Conservation (phyloP, 1,140 invertebrate genomes). For the Zaprionus ornatus region DNA sequence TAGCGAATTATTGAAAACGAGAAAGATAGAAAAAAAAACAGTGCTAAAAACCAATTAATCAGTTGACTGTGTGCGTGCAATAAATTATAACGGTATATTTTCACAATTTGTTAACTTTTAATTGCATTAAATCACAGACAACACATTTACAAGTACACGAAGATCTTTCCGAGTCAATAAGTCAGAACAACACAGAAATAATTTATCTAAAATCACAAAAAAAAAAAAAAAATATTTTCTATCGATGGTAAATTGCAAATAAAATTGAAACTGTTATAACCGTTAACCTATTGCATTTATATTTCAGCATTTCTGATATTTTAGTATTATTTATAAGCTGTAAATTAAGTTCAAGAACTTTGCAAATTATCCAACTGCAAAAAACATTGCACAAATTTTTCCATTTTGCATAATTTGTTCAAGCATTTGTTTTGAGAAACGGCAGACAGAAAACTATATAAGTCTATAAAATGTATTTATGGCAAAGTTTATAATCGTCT, state of each 20-base stretch:
- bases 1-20: conserved; percentile 8
- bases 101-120: neutral
- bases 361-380: neutral
- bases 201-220: neutral
- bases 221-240: neutral
- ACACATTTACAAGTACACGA: neutral
- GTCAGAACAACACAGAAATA: neutral
- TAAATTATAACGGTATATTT: neutral
- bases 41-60: conserved; percentile 12
- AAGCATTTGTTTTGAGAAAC: neutral
- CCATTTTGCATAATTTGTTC: neutral
- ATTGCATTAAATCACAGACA: neutral
- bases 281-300: neutral
- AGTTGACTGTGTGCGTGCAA: conserved; percentile 10
- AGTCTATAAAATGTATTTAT: conserved; percentile 44
- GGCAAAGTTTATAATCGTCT: conserved; percentile 74
- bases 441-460: conserved; percentile 11
- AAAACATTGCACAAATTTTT: neutral
- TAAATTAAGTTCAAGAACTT: neutral
- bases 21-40: neutral
- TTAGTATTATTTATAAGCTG: conserved; percentile 1
- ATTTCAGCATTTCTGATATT: neutral
- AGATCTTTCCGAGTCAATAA: neutral
- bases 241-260: neutral
- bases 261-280: neutral